Base-by-base conservation (phyloP, 2,888 invertebrate genomes). In the Thelaira solivaga region DNA sequence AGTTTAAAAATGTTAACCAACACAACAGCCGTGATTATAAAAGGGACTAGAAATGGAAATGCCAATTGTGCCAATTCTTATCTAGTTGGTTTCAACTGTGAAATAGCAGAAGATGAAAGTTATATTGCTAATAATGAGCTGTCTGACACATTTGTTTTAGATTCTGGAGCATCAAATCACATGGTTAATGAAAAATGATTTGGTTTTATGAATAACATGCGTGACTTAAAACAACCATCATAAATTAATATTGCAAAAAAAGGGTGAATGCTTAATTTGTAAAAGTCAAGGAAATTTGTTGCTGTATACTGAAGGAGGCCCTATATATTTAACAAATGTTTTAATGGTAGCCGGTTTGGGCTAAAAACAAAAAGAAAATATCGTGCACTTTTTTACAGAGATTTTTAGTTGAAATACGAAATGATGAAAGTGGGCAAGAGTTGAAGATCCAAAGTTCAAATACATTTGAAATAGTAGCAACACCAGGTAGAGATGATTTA, bases 141-240 rank as follows among this genome's bases (percentile, higher is more conserved):
- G 13, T 29, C 39, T 6, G 31, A 41, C 7, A 39, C 18, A 65
- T 65, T 65, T 29, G 16, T 53, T 26, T 51, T 51, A 5, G 39
- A 65, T 51, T 65, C 65, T 3, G 65, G 65, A 16, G 51, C 65
- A 7, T 51, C 51, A 16, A 53, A 65, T 53, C 65, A 51, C 20
- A 51, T 65, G 51, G 51, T 51, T 4, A 65, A 49, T 26, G 64
- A 64, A 26, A 34, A 11, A 11, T 34, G 10, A n/a, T 34, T 34
- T 34, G n/a, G n/a, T 11, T 34, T 4, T 34, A 34, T 34, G 34
- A 43, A 49, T 29, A 7, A 65, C 13, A 13, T 45, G 11, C 0
- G 4, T 2, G 18, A 31, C 3, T 65, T 65, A n/a, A 4, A 65
- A 24, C 65, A 39, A 10, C 11, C 11, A 22, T 16, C 29, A 2